Base-by-base conservation (phyloP, 1,140 invertebrate genomes). In the Agraylea sexmaculata region DNA sequence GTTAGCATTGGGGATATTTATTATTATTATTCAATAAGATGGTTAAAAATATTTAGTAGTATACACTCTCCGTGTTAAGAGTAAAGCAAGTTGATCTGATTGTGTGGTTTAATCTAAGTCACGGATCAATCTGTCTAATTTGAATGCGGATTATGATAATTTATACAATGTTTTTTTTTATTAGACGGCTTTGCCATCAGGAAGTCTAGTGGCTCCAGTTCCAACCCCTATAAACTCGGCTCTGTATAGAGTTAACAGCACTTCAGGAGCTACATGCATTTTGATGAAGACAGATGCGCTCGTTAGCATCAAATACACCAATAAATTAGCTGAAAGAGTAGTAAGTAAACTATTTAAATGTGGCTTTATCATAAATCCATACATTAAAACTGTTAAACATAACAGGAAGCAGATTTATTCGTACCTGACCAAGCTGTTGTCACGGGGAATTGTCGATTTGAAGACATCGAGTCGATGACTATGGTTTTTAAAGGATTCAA, bases 401-500 rank as follows among this genome's bases (percentile, higher is more conserved):
- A 61, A 1, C 53, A 78, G 65, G 69, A 76, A 47, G 74, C 71
- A 1, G 73, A 73, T 50, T 66, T 76, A 20, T 82, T 78, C 45
- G 67, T 82, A 12, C 78, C 78, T 0, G 69, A 72, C 31, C 64
- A 71, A 40, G 74, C 75, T 0, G 68, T 64, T 15, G 68, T 80
- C 0, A 71, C 60, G 2, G 79, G 79, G 0, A 59, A 72, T 43
- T 86, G 83, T 52, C 72, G 73, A 17, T 71, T 75, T 32, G 77
- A 78, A 38, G 82, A 84, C 47, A 58, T 66, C 15, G 75, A 78
- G 19, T 73, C 69, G 0, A 70, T 85, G 58, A 69, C 72, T 18
- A 63, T 86, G 17, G 73, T 72, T 11, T 85, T 83, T 68, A 73
- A 76, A 21, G 77, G 77, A 4, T 85, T 81, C 47, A 62, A 71